Evolutionary conservation across 2,797 vertebrate genomes (phyloP).

Genomic region (Fistularia commersonii): DNA sequence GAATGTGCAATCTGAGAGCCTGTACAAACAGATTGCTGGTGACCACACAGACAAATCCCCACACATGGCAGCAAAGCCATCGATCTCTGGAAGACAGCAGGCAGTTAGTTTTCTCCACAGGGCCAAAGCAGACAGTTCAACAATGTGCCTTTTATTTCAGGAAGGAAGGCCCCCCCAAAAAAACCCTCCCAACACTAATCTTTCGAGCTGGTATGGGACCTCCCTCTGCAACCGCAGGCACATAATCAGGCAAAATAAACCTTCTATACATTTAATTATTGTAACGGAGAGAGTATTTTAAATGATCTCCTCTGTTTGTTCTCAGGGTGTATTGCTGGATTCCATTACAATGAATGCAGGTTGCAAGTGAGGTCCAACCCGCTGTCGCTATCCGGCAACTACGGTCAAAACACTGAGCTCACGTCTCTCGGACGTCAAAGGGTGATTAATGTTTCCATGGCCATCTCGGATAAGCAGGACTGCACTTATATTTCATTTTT

Average conservation of each 20-base stretch:
- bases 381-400: conserved; percentile 8
- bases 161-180: conserved; percentile 50
- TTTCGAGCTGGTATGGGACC: conserved; percentile 27
- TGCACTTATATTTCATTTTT: too few species aligned
- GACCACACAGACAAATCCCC: conserved; percentile 37
- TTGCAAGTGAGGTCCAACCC: conserved; percentile 12
- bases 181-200: conserved; percentile 36
- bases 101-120: conserved; percentile 59
- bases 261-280: conserved; percentile 16
- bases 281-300: background rate
- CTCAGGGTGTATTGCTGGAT: conserved; percentile 13
- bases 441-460: conserved; percentile 10
- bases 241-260: conserved; percentile 33
- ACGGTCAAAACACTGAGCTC: background rate
- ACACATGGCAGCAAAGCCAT: conserved; percentile 54
- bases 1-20: conserved; percentile 33
- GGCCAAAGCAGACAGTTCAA: conserved; percentile 54
- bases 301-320: background rate
- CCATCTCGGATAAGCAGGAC: conserved; percentile 30
- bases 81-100: conserved; percentile 55
- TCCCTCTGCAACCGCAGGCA: conserved; percentile 30
- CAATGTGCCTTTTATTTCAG: conserved; percentile 70
- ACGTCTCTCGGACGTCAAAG: background rate
- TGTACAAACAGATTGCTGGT: conserved; percentile 52
- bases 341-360: conserved; percentile 7